These are phyloP conservation scores for Agrenia bidenticulata DNA, from an alignment of 2,888 invertebrate species.

Conservation along the genomic window DNA sequence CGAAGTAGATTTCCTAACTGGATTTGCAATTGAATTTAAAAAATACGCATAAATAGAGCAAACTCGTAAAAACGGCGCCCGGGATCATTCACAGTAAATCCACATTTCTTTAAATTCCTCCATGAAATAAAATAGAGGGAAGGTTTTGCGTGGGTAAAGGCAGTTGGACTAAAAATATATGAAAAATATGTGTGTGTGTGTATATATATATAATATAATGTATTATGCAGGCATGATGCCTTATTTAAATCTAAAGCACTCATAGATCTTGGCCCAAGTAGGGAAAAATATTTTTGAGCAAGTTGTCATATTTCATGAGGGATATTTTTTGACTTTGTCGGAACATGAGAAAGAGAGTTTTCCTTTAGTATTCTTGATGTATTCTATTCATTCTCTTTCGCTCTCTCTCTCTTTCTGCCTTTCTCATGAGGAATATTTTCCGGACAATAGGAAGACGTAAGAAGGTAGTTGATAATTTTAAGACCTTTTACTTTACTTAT, in stretches of 20 bases:
- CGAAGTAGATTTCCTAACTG: no score
- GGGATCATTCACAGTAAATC: no score
- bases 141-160: no score
- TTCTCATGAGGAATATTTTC: constrained; percentile 9
- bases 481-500: constrained; percentile 18
- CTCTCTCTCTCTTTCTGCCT: background rate
- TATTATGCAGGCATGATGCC: background rate
- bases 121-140: no score
- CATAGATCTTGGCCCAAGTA: background rate
- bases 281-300: background rate
- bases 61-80: no score
- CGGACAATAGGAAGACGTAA: constrained; percentile 17
- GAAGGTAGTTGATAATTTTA: constrained; percentile 26
- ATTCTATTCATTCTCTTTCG: constrained; percentile 8
- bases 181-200: no score
- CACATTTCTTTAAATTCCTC: no score
- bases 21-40: no score
- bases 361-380: constrained; percentile 12
- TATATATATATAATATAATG: no score
- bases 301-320: constrained; percentile 19
- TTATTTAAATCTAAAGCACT: constrained; percentile 9
- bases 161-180: no score
- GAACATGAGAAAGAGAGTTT: constrained; percentile 11
- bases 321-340: constrained; percentile 8
- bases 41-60: no score